Evolutionary conservation across 2,113 vertebrate genomes (phyloP).

Genomic region (Scopus umbretta): DNA sequence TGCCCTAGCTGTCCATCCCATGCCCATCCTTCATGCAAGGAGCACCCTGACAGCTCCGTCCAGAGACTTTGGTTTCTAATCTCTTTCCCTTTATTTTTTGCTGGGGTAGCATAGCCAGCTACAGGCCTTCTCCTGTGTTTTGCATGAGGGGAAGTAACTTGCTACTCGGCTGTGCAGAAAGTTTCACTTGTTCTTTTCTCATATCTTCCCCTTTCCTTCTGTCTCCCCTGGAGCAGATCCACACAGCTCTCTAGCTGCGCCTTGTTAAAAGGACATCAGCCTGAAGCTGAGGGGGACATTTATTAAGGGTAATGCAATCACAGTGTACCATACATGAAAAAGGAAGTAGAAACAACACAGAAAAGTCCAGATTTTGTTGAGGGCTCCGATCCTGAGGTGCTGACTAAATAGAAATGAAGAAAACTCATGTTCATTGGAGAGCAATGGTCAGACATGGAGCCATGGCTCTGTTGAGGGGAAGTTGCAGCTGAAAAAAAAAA

Average conservation of each 20-base stretch:
- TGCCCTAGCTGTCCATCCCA: not conserved
- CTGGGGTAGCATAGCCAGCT: not conserved
- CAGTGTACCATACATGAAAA: not conserved
- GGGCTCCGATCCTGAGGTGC: not conserved
- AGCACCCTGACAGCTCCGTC: not conserved
- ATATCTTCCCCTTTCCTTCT: not conserved
- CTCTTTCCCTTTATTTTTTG: not conserved
- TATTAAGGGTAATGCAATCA: not conserved
- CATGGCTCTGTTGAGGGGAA: not conserved
- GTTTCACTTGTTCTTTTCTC: slow-evolving; percentile 34
- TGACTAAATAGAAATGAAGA: not conserved
- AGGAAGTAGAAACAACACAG: not conserved
- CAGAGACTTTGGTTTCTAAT: not conserved
- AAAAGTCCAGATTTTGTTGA: not conserved
- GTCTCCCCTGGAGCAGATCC: not conserved
- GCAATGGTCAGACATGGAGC: not conserved
- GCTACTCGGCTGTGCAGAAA: not conserved
- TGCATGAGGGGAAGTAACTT: not conserved
- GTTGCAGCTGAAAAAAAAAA: not conserved
- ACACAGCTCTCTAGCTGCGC: accelerated
- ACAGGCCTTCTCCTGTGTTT: not conserved
- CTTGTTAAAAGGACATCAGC: not conserved
- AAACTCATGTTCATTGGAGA: not conserved
- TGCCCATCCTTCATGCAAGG: accelerated
- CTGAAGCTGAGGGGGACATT: not conserved